Evolutionary conservation across 2,113 vertebrate species (phyloP), one percentile per base, ranked within the genome.

Genomic region (Malurus alboscapulatus): DNA sequence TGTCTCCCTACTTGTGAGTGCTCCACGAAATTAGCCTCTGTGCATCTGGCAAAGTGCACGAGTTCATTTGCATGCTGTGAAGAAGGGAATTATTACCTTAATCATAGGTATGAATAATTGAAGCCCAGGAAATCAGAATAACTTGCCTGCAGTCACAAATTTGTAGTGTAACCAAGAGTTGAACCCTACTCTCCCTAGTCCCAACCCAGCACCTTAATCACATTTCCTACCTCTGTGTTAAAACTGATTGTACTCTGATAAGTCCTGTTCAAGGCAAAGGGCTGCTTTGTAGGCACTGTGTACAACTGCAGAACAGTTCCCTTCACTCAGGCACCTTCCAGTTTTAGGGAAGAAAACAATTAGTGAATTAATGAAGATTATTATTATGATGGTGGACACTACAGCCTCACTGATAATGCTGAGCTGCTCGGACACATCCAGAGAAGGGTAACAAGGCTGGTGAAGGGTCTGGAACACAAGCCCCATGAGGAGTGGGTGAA

Each of bases 61-160:
- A 79, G 76, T 91, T 96, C 87, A 95, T 96, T 94, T 95, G 69
- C 78, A 55, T 76, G 58, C 87, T 83, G 68, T 34, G 47, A 94
- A 82, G 87, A 79, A 76, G 82, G 89, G 89, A 94, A 85, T 95
- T 92, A 94, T 63, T 95, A 84, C 93, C 75, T 93, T 96, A 94
- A 94, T 94, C 83, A 66, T 81, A 88, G 0, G 0, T 95, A 85
- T 95, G 89, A 92, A 96, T 94, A 95, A 92, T 87, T 95, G 87
- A 95, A 95, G 71, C 74, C 50, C 38, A 45, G 81, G 89, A 92
- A 94, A 94, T 93, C 84, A 50, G 81, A 77, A 42, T 85, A 85
- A 80, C 84, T 87, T 93, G 94, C 91, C 87, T 84, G 78, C 78
- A 93, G 93, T 82, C 81, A 89, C 87, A 92, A 85, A 94, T 93